A percentile compares a stretch with the other conserved stretches of the same genome.
Conservation (phyloP, 2,888 invertebrate species). For the Hecatera dysodea region DNA sequence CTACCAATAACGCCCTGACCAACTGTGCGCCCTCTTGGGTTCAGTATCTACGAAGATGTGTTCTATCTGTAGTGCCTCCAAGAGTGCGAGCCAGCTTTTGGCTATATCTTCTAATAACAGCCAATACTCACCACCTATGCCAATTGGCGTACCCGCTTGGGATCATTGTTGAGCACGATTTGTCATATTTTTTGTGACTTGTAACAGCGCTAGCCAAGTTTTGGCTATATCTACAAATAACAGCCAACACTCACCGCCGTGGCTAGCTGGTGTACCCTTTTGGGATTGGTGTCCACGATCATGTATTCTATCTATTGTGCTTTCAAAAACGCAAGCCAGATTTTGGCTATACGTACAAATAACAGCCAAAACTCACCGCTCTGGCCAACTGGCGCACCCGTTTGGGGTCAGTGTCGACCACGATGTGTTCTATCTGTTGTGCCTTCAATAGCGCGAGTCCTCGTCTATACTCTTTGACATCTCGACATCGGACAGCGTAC, state of each 20-base stretch:
- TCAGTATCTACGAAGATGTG: conserved; percentile 88
- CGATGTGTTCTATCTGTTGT: not conserved
- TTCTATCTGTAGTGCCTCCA: not conserved
- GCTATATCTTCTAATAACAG: no score
- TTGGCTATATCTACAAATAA: no score
- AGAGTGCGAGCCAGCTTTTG: not conserved
- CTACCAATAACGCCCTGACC: conserved; percentile 92
- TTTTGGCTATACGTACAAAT: no score
- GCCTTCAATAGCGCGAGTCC: conserved; percentile 84
- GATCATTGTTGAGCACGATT: conserved; percentile 68
- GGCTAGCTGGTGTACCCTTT: conserved; percentile 95
- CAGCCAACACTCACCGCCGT: conserved; percentile 93
- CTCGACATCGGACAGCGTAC: conserved; percentile 92
- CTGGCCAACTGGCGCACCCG: conserved; percentile 96
- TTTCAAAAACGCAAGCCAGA: not conserved
- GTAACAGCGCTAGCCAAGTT: not conserved
- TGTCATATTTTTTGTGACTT: not conserved
- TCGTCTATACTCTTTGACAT: conserved; percentile 92
- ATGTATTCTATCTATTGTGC: not conserved
- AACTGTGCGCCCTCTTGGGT: conserved; percentile 95
- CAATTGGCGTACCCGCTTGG: conserved; percentile 94
- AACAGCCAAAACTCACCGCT: conserved; percentile 92
- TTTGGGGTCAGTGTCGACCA: conserved; percentile 92
- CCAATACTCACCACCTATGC: conserved; percentile 95
- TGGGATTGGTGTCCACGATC: conserved; percentile 96